A percentile compares a stretch with the other conserved stretches of the same genome.
Evolutionary conservation across 1,140 invertebrate species (phyloP).

Genomic region (Macrocentrus cingulum): DNA sequence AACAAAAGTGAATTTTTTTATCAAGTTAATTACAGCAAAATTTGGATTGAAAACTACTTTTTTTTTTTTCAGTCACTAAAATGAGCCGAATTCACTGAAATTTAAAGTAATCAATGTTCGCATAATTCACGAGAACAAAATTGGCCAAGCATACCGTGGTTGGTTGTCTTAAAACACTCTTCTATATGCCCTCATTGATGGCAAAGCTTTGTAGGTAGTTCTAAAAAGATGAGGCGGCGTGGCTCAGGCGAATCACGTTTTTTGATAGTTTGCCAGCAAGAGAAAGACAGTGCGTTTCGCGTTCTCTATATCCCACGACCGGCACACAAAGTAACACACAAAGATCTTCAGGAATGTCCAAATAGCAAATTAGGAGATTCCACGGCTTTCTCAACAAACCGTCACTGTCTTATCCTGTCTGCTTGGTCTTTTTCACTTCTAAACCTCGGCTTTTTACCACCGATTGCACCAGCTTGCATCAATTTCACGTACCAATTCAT

Average conservation of each 20-base stretch:
- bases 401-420: slow-evolving; percentile 28
- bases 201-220: slow-evolving; percentile 7
- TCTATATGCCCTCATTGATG: no score
- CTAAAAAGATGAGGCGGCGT: slow-evolving; percentile 34
- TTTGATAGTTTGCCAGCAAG: slow-evolving; percentile 48
- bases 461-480: no score
- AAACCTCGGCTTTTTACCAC: no score
- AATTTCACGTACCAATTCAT: neutral
- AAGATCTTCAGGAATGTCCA: slow-evolving; percentile 48
- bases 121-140: no score
- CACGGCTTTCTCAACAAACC: slow-evolving; percentile 35
- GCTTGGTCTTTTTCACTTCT: slow-evolving; percentile 12
- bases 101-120: no score
- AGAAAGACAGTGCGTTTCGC: slow-evolving; percentile 9
- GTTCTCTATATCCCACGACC: slow-evolving; percentile 41
- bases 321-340: slow-evolving; percentile 33
- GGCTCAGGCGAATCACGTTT: slow-evolving; percentile 43
- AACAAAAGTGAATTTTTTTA: no score
- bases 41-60: no score
- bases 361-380: slow-evolving; percentile 58
- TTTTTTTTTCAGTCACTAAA: slow-evolving; percentile 9
- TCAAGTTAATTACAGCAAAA: no score
- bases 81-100: no score
- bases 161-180: no score
- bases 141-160: no score